These are phyloP conservation scores for Xenopus tropicalis DNA, from an alignment of 2,113 vertebrate genomes.

Conservation along the genomic window UCB_Xtro_10.0 CM004443.2:40765501-40766000, in stretches of 20 bases:
- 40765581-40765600: not conserved
- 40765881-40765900: too few species aligned
- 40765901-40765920: too few species aligned
- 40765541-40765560: not conserved
- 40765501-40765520: too few species aligned
- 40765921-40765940: too few species aligned
- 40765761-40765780: not conserved
- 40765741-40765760: not conserved
- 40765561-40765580: conserved; percentile 20
- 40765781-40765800: not conserved
- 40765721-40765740: conserved; percentile 19
- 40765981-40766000: too few species aligned
- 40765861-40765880: too few species aligned
- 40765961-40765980: too few species aligned
- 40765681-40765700: conserved; percentile 37
- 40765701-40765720: conserved; percentile 24
- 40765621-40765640: conserved; percentile 14
- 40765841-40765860: too few species aligned
- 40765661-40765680: conserved; percentile 32
- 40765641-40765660: conserved; percentile 30
- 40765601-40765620: conserved; percentile 6
- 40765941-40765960: too few species aligned
- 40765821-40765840: too few species aligned
- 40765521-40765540: too few species aligned
- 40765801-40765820: not conserved